These are phyloP conservation scores for Julus scanicus DNA, from an alignment of 2,888 invertebrate genomes.

Conservation along the genomic window DNA sequence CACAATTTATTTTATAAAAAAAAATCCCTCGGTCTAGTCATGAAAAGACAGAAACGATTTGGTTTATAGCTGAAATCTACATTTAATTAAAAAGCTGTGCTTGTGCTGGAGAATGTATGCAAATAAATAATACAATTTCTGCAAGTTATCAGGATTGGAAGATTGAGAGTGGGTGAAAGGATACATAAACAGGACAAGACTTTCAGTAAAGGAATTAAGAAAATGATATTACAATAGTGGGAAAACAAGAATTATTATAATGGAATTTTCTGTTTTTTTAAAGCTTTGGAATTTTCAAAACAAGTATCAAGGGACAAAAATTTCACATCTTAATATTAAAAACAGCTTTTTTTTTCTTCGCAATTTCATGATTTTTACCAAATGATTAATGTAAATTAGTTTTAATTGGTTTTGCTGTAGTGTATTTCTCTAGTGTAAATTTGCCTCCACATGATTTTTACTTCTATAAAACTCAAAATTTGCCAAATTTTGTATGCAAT, in stretches of 20 bases:
- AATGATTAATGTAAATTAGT: too few species aligned
- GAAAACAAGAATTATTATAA: neutral
- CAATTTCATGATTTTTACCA: too few species aligned
- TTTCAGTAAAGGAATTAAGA: neutral
- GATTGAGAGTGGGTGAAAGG: neutral
- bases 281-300: neutral
- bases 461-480: too few species aligned
- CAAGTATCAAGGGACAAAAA: too few species aligned
- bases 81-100: slow-evolving; percentile 12
- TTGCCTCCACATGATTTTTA: too few species aligned
- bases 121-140: neutral
- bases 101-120: slow-evolving; percentile 22
- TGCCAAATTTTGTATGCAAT: too few species aligned
- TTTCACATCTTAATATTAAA: neutral
- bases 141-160: neutral
- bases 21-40: neutral
- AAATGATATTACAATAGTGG: neutral
- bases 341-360: neutral
- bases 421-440: too few species aligned
- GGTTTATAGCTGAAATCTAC: slow-evolving; percentile 12
- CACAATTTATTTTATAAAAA: neutral
- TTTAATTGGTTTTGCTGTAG: too few species aligned
- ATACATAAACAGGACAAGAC: neutral
- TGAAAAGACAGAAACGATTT: neutral
- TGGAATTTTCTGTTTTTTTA: neutral